phyloP scores from a whole-genome alignment of 2,888 invertebrate species.

The Hypolimnas misippus region DNA sequence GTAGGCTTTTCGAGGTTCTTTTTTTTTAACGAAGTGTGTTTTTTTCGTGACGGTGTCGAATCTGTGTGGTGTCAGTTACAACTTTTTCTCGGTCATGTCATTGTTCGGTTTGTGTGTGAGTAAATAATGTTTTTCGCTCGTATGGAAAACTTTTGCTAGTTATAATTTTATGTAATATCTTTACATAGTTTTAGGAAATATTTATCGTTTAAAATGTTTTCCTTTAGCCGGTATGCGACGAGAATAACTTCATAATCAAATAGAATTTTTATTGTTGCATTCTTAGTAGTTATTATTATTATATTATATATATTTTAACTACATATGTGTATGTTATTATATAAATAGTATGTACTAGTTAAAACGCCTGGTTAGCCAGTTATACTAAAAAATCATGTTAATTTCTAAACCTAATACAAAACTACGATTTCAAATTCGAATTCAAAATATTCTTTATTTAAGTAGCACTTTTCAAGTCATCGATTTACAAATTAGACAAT shows the following conservation, averaged over 20 bases:
- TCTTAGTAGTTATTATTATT: constrained; percentile 19
- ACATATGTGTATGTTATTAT: not conserved
- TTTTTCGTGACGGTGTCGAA: constrained; percentile 72
- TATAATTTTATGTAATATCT: not conserved
- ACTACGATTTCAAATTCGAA: too few relatives aligned
- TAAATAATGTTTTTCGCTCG: not conserved
- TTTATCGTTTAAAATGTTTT: constrained; percentile 17
- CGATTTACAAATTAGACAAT: too few relatives aligned
- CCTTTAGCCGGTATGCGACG: constrained; percentile 12
- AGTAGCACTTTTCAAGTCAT: too few relatives aligned
- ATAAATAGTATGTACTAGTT: not conserved
- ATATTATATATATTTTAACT: not conserved
- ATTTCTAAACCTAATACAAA: too few relatives aligned
- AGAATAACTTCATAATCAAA: constrained; percentile 13
- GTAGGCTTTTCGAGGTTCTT: constrained; percentile 69
- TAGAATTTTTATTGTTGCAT: constrained; percentile 16
- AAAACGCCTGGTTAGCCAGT: too few relatives aligned
- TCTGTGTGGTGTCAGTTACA: constrained; percentile 61
- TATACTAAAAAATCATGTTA: too few relatives aligned
- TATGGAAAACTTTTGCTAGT: not conserved
- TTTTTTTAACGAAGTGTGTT: constrained; percentile 65
- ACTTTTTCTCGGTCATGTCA: constrained; percentile 30
- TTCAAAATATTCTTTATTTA: too few relatives aligned
- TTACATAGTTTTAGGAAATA: constrained; percentile 2
- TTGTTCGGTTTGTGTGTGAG: constrained; percentile 16